phyloP scores from a whole-genome alignment of 2,113 vertebrate genomes.

The Labeo catla region DNA sequence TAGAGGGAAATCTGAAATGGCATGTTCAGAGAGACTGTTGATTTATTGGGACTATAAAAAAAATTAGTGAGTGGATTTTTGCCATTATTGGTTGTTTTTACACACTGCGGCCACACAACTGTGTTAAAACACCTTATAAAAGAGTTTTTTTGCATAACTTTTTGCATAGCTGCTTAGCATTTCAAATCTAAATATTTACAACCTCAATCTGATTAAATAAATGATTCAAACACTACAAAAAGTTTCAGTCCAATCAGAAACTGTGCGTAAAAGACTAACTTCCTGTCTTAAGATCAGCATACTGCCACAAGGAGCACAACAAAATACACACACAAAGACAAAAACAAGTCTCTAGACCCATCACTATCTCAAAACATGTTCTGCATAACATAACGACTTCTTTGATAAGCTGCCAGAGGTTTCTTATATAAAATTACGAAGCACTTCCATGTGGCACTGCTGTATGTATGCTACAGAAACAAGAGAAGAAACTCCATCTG shows the following conservation, averaged over 20 bases:
- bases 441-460: constrained; percentile 27
- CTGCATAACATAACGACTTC: not conserved
- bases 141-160: no score
- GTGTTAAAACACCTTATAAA: no score
- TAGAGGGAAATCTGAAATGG: no score
- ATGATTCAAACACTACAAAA: not conserved
- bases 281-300: not conserved
- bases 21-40: no score
- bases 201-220: not conserved
- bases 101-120: no score
- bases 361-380: constrained; percentile 10
- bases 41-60: no score
- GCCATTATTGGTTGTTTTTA: no score
- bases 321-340: not conserved
- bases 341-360: constrained; percentile 14
- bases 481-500: not conserved
- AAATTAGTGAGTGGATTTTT: no score
- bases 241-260: not conserved
- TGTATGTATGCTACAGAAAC: not conserved
- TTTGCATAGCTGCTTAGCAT: not conserved
- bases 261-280: not conserved
- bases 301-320: not conserved
- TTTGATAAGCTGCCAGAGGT: constrained; percentile 36
- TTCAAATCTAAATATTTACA: not conserved
- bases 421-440: constrained; percentile 32